These are phyloP conservation scores for Charanyca ferruginea DNA, from an alignment of 2,888 invertebrate genomes.

Conservation along the genomic window DNA sequence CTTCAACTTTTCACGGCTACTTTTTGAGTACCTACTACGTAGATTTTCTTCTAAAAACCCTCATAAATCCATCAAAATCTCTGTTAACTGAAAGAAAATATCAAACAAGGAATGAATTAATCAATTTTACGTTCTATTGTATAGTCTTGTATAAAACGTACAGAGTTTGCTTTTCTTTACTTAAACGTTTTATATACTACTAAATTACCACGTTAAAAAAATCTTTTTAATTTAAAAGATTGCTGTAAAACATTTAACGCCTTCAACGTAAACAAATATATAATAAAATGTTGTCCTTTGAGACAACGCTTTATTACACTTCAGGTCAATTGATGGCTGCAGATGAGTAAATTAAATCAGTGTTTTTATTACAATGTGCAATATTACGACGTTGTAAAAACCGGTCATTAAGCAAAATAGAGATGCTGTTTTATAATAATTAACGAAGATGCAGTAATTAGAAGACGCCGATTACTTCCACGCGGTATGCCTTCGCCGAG, in stretches of 20 bases:
- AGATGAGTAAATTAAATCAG: constrained; percentile 51
- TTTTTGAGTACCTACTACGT: too few species aligned
- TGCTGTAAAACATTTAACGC: constrained; percentile 3
- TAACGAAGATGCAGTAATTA: constrained; percentile 32
- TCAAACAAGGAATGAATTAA: background rate
- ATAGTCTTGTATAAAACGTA: background rate
- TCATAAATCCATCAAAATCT: background rate
- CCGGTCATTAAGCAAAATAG: constrained; percentile 8
- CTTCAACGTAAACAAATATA: constrained; percentile 2
- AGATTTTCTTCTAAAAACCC: too few species aligned
- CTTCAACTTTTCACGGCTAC: too few species aligned
- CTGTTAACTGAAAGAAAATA: constrained; percentile 1
- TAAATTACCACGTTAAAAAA: constrained; percentile 14
- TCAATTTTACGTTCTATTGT: constrained; percentile 1
- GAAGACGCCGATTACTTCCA: constrained; percentile 35
- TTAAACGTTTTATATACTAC: background rate
- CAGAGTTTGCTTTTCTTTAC: background rate
- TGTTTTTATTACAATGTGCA: constrained; percentile 24
- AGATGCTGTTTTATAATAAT: constrained; percentile 33
- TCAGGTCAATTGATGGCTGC: constrained; percentile 10
- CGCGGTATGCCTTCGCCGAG: constrained; percentile 31
- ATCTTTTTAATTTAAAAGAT: constrained; percentile 18
- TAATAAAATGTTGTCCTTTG: constrained; percentile 23
- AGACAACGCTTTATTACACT: constrained; percentile 26
- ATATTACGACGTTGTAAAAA: constrained; percentile 28